Evolutionary conservation across 2,113 vertebrate species (phyloP), one percentile per base, ranked within the genome.

Genomic region (Gobio gobio): DNA sequence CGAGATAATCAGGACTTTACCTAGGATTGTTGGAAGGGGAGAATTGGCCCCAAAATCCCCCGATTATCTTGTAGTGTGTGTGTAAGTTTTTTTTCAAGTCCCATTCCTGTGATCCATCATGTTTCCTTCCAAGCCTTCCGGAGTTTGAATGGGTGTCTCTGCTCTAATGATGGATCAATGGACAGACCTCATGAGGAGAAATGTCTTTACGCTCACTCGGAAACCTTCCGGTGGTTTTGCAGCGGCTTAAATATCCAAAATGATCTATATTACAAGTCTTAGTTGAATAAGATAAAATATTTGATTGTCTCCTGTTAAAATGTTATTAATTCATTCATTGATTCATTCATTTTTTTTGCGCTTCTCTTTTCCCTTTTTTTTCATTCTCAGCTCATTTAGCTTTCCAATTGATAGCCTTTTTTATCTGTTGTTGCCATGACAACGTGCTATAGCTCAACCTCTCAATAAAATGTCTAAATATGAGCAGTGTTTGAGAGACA

Each of bases 371-470:
- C 36, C 3, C 4, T 29, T 74, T 51, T 43, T 63, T 77, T 14
- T 70, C 2, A 10, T 26, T 14, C 73, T 36, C 33, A 81, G 84
- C 87, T 91, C 91, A 88, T 93, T 92, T 88, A 83, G 87, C 83
- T 83, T 89, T 92, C 86, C 88, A 82, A 83, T 90, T 88, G 51
- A 90, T 92, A 88, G 88, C 89, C 85, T 91, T 90, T 90, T 93
- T 89, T 91, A 90, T 90, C 89, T 83, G 78, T 90, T 93, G 94
- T 95, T 95, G 94, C 94, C 94, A 95, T 93, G 92, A 92, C 89
- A 92, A 95, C 94, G 14, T 33, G 81, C 87, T 49, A 82, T 61
- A 75, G 85, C 90, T 89, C 91, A 87, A 88, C 90, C 90, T 93
- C 84, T 87, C 86, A 86, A 88, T 90, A 89, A 79, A 87, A 83